These are phyloP conservation scores for Tokudaia muenninki DNA, from an alignment of 2,797 vertebrate genomes.

Conservation along the genomic window DNA sequence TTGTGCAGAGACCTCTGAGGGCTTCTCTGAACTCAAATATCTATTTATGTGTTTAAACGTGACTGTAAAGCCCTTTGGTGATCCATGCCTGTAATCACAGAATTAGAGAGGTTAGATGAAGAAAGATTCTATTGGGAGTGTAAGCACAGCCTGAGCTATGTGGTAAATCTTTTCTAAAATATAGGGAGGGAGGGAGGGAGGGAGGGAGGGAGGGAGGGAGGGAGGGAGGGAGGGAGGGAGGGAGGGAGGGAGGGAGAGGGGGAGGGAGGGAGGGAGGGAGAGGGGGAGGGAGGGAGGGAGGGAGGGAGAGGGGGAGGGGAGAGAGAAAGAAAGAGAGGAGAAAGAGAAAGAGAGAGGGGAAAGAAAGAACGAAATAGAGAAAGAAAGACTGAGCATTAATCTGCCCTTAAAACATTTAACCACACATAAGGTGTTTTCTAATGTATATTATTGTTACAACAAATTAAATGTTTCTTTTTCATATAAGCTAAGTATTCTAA, in stretches of 20 bases:
- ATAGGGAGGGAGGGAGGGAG: neutral
- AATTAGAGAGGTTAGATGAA: neutral
- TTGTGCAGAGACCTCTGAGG: neutral
- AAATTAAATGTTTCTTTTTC: neutral
- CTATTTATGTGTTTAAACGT: neutral
- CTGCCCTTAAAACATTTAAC: neutral
- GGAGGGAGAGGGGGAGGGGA: neutral
- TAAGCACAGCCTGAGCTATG: neutral
- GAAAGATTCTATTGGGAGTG: no score
- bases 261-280: neutral
- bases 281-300: no score
- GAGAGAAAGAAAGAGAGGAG: no score
- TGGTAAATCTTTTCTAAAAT: neutral
- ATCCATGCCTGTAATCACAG: neutral
- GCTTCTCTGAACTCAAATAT: neutral
- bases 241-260: no score
- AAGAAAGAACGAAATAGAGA: no score
- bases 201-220: rapidly evolving
- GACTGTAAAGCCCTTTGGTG: neutral
- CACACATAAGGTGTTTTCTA: neutral
- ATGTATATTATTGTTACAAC: neutral
- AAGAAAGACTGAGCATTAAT: neutral
- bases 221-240: rapidly evolving
- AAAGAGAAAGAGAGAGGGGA: no score
- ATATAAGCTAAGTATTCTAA: neutral